Base-by-base conservation (phyloP, 2,797 vertebrate genomes). In the Cuculus canorus region DNA sequence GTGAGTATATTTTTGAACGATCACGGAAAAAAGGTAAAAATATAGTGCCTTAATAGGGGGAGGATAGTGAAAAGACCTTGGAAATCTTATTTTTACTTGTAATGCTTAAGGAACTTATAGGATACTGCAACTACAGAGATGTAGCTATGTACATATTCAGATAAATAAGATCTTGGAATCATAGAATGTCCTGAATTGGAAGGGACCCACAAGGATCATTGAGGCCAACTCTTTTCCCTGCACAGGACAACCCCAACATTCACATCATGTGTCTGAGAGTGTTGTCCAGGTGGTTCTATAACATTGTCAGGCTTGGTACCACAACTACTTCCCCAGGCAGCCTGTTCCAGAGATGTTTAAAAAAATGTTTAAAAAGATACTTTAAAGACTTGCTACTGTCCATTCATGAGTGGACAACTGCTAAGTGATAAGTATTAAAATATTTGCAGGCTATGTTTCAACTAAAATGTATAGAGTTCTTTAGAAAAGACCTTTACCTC, bases 1-100 rank as follows among this genome's bases (percentile, higher is more conserved):
- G 99, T 99, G 96, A 98, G 97, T 96, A 35, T 88, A 2, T 50
- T 57, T 93, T 69, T 56, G 12, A 61, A 75, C 24, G 30, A 37
- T 71, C 4, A 0, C 35, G 32, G 27, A 9, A 81, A 83, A 5
- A 53, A 85, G 47, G 33, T 25, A 45, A 90, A 84, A 81, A 50
- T 22, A 2, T 21, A 41, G 22, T 17, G 6, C 21, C 52, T 70
- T 80, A 21, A 6, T 41, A 37, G 17, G 32, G 17, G 17, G 7
- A 78, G 10, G 28, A 27, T 48, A 28, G 25, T 70, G 28, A 53
- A 63, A 72, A 89, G 18, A n/a, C 30, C 19, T 63, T 47, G 5
- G 23, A 60, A 73, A 78, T 69, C 17, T 82, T 53, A 15, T 21
- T 71, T 60, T 41, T 63, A 28, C 28, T 39, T 72, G 11, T 32